These are phyloP conservation scores for Bradypus variegatus DNA, from an alignment of 2,797 vertebrate genomes.

Conservation along the genomic window DNA sequence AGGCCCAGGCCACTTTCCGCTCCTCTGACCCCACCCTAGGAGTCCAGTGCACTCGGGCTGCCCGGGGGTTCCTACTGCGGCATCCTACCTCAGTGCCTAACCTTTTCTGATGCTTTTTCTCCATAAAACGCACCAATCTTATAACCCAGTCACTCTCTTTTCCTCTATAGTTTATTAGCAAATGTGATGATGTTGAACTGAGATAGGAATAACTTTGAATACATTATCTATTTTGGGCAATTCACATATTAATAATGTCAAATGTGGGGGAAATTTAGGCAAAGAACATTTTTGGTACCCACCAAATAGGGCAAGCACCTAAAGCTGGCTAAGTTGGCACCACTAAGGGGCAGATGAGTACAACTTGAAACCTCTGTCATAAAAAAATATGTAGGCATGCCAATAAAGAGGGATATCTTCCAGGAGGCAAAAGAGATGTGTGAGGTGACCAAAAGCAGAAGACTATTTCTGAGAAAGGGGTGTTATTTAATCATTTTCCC, in stretches of 20 bases:
- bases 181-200: neutral
- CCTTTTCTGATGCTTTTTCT: neutral
- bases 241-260: constrained; percentile 20
- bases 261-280: neutral
- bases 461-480: neutral
- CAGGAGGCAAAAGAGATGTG: neutral
- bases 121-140: neutral
- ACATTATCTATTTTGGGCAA: neutral
- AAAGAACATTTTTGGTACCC: constrained; percentile 1
- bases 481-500: neutral
- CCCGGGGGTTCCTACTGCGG: neutral
- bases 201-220: neutral
- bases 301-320: neutral
- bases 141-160: neutral
- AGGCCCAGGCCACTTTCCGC: neutral
- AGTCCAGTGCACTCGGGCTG: neutral
- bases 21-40: neutral
- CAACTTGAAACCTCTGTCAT: neutral
- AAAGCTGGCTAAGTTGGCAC: neutral
- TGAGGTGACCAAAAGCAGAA: constrained; percentile 8
- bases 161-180: constrained; percentile 20
- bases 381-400: neutral
- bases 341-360: neutral
- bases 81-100: neutral
- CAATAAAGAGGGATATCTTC: neutral